Evolutionary conservation across 2,888 invertebrate genomes (phyloP), one percentile per base, ranked within the genome.

Genomic region (Agrochola litura): DNA sequence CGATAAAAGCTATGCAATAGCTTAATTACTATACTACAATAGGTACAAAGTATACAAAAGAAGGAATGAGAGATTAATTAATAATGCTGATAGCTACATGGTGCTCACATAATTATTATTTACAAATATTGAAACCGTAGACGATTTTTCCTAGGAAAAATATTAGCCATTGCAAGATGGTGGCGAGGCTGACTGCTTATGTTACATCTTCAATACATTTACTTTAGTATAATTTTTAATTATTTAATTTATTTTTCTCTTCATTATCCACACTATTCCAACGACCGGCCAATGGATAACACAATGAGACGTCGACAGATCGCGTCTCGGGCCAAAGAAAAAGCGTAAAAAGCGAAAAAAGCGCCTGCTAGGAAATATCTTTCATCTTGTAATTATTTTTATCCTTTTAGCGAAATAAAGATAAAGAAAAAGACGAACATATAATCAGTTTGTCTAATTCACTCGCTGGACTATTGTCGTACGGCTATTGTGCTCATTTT

Each of bases 311-410:
- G 93, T 89, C 91, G 94, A 95, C 95, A 93, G 95, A 95, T 94
- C 94, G 94, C 92, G 93, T 92, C 92, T 91, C 94, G 83, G 25
- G 86, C 84, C 78, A 86, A 85, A 90, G 89, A 90, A 89, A 91
- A 92, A 91, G 91, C 91, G 90, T 91, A 91, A 93, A 92, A 91
- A 91, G 82, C 84, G 81, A 90, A 90, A 91, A 92, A 88, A 90
- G 84, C 81, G 79, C 86, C 82, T 85, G 88, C 88, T 86, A 92
- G 91, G 91, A 93, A 94, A 93, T 93, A 94, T 94, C 96, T 96
- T 94, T 95, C 95, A 96, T 96, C 96, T 96, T 95, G 95, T 96
- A 95, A 96, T 96, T 96, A 96, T 96, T 95, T 96, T 96, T 94
- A 96, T 96, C 96, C 96, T 95, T 96, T 96, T 94, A 95, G 93